A percentile compares a stretch with the other conserved stretches of the same genome.
phyloP scores from a whole-genome alignment of 2,797 vertebrate species.

The Ctenosaura bakeri region DNA sequence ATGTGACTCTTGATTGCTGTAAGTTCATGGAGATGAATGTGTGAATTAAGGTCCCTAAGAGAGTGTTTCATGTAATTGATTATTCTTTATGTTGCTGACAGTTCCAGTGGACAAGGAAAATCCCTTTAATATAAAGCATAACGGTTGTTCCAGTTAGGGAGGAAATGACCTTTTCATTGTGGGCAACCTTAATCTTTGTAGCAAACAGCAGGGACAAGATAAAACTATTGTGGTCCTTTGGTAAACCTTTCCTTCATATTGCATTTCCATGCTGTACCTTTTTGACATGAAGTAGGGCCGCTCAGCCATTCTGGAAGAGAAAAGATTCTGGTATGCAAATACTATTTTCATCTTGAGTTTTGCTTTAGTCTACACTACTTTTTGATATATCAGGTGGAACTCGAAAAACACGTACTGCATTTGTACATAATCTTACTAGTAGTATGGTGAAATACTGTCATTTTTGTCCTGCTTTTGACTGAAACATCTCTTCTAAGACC shows the following conservation, averaged over 20 bases:
- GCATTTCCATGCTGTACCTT: neutral
- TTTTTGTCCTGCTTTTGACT: neutral
- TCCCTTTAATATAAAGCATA: neutral
- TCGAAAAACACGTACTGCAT: neutral
- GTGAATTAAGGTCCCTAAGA: neutral
- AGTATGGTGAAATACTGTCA: neutral
- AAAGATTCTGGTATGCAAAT: neutral
- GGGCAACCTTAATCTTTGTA: neutral
- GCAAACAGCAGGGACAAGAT: too few relatives aligned
- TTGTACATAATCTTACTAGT: neutral
- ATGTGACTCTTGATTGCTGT: neutral
- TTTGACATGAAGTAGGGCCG: neutral
- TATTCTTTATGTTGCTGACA: neutral
- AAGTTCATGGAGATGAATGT: neutral
- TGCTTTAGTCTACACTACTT: neutral
- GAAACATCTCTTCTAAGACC: conserved; percentile 43
- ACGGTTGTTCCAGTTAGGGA: neutral
- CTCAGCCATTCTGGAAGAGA: neutral
- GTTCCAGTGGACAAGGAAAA: neutral
- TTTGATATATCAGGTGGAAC: neutral
- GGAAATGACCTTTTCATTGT: neutral
- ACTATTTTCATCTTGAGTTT: neutral
- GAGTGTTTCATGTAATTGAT: neutral
- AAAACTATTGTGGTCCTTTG: neutral
- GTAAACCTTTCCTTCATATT: neutral